Percentiles rank a stretch among this genome's conserved stretches.
phyloP scores from a whole-genome alignment of 2,797 vertebrate species.

The Huso huso region DNA sequence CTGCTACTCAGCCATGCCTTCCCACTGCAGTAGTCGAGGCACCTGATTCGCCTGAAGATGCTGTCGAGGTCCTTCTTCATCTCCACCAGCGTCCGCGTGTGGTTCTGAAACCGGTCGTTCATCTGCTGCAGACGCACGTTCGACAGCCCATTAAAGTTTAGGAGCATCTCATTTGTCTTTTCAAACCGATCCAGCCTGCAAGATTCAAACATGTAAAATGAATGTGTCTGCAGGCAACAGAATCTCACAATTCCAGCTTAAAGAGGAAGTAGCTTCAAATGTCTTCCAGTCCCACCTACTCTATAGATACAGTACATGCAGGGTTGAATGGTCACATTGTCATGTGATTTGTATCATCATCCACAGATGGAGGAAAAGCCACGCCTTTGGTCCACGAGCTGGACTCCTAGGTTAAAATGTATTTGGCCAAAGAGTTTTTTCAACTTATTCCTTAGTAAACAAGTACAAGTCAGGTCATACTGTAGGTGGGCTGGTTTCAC shows the following conservation, averaged over 20 bases:
- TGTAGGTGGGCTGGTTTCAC: neutral
- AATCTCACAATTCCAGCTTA: neutral
- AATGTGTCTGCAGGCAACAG: neutral
- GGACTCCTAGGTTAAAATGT: too few relatives aligned
- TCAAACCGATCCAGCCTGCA: conserved; percentile 92
- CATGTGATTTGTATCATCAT: too few relatives aligned
- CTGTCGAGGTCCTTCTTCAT: conserved; percentile 96
- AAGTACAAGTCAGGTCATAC: too few relatives aligned
- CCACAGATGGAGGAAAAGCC: too few relatives aligned
- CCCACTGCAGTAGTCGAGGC: neutral
- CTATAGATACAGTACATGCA: too few relatives aligned
- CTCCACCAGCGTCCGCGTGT: conserved; percentile 83
- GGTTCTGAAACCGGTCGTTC: conserved; percentile 84
- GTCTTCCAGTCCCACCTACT: neutral
- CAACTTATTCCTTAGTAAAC: too few relatives aligned
- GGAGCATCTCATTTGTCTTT: conserved; percentile 97
- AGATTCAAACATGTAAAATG: neutral
- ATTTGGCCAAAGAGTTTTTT: too few relatives aligned
- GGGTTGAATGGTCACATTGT: too few relatives aligned
- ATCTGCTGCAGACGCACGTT: conserved; percentile 86
- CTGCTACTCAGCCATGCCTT: too few relatives aligned
- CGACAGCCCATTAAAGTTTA: conserved; percentile 93
- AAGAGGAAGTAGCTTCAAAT: neutral
- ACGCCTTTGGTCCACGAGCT: too few relatives aligned
- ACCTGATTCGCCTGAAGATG: conserved; percentile 92